Base-by-base conservation (phyloP, 2,888 invertebrate genomes). In the Eucriotettix oculatus region DNA sequence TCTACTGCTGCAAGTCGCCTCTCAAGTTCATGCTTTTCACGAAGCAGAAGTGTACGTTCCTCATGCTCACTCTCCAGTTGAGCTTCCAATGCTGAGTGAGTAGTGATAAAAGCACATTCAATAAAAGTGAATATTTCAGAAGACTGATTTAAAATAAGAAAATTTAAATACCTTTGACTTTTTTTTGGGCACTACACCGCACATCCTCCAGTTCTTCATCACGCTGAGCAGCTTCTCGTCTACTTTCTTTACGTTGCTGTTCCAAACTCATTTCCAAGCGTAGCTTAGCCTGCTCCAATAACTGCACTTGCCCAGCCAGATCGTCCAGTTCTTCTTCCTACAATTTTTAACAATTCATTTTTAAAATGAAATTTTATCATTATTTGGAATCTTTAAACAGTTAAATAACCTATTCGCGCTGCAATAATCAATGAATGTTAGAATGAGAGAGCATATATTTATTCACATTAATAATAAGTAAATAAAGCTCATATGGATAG, bases 121-220 rank as follows among this genome's bases (percentile, higher is more conserved):
- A 61, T 44, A 29, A 29, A 29, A 29, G 29, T 29, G 7, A 29
- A 2, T 29, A 29, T 29, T 29, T 29, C 29, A 29, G 29, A 29
- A 7, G 7, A 29, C 7, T 29, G 7, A 29, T 29, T 29, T 29
- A 29, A 29, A 29, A 5, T 29, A 48, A 14, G 48, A 48, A 48
- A 48, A 48, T 14, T 7, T 14, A 64, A 72, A 71, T 66, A 85
- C 86, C 85, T 77, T 91, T 91, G 17, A 93, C 86, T 75, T 94
- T 95, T 76, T 96, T 96, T 71, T 91, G 87, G 9, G 92, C 86
- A 68, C 87, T 87, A 64, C 89, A 89, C 16, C 96, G 80, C 42
- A 90, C 85, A 68, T 96, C 95, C 71, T 97, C 96, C 70, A 95
- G 76, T 72, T 97, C 97, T 66, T 94, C 92, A 67, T 97, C 97